A percentile compares a stretch with the other conserved stretches of the same genome.
These are phyloP conservation scores for Rhimphoctona megacephalus DNA, from an alignment of 2,888 invertebrate genomes.

Conservation along the genomic window DNA sequence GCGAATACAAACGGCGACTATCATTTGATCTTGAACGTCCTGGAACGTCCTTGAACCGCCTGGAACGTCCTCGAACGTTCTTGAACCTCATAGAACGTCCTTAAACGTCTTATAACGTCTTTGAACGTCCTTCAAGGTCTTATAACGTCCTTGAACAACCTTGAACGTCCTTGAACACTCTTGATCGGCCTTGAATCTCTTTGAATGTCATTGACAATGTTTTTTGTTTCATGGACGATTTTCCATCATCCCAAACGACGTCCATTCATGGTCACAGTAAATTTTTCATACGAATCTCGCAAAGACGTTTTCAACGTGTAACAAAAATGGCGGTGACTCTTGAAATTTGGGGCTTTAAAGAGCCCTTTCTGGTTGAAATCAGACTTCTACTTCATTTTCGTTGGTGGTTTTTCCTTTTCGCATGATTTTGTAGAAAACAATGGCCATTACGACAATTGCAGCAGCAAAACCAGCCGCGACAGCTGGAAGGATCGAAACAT, in stretches of 20 bases:
- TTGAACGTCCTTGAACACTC: background rate
- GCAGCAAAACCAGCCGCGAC: conserved; percentile 72
- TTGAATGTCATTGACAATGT: background rate
- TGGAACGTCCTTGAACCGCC: background rate
- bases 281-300: background rate
- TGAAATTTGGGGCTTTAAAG: background rate
- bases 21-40: background rate
- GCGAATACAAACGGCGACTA: background rate
- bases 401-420: conserved; percentile 71
- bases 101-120: background rate
- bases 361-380: conserved; percentile 48
- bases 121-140: background rate
- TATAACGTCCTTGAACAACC: background rate
- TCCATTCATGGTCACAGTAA: background rate
- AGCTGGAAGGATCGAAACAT: conserved; percentile 46
- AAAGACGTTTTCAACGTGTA: background rate
- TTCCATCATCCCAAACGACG: background rate
- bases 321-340: background rate
- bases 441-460: conserved; percentile 68
- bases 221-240: background rate
- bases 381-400: conserved; percentile 75
- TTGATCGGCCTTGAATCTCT: no score
- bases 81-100: background rate
- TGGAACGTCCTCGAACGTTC: background rate
- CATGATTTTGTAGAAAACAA: conserved; percentile 69